These are phyloP conservation scores for Protaetia brevitarsis DNA, from an alignment of 1,140 invertebrate species.

Conservation along the genomic window DNA sequence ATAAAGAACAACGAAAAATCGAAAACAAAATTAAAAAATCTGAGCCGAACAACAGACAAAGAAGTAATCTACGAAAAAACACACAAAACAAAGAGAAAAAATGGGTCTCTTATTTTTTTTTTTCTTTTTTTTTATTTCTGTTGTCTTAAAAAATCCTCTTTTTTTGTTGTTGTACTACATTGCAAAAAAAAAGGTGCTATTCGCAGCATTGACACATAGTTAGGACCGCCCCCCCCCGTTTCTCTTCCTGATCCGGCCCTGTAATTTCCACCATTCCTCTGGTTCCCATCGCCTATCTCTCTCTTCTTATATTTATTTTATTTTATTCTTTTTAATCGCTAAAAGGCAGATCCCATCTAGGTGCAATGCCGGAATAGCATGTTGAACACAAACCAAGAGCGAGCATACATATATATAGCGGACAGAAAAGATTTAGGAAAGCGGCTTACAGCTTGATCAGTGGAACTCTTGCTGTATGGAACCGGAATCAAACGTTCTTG, in stretches of 20 bases:
- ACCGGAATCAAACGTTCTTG: constrained; percentile 98
- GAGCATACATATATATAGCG: constrained; percentile 47
- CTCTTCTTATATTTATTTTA: neutral
- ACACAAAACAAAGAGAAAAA: constrained; percentile 23
- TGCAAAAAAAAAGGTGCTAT: neutral
- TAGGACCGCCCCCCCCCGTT: neutral
- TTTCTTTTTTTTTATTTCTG: no score
- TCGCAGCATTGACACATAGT: neutral
- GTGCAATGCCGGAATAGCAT: constrained; percentile 1
- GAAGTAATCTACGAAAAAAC: constrained; percentile 35
- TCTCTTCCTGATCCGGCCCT: no score
- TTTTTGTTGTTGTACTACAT: constrained; percentile 1
- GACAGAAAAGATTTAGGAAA: constrained; percentile 54
- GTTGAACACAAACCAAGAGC: constrained; percentile 45
- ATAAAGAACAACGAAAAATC: constrained; percentile 35
- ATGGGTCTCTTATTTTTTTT: neutral
- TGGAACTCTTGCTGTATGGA: constrained; percentile 98
- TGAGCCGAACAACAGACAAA: constrained; percentile 33
- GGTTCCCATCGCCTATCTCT: no score
- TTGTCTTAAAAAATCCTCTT: constrained; percentile 30
- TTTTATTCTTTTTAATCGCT: neutral
- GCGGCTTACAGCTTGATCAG: constrained; percentile 97
- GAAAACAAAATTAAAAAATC: no score
- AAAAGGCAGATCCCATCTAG: neutral
- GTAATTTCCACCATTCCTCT: no score